Evolutionary conservation across 2,888 invertebrate genomes (phyloP), one percentile per base, ranked within the genome.

Genomic region (Pharmacophagus antenor): DNA sequence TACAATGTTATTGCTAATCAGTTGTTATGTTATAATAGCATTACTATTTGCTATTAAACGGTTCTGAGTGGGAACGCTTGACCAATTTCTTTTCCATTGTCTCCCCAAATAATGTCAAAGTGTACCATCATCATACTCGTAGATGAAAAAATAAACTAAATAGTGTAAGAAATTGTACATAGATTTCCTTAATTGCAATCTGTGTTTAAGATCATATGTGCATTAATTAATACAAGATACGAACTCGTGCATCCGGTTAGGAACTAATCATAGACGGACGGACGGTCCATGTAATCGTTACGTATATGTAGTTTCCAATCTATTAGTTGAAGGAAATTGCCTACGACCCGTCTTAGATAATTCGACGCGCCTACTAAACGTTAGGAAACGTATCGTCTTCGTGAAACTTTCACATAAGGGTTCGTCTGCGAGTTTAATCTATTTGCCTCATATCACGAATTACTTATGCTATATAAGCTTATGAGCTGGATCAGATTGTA

Each of bases 271-370:
- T 72, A 67, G 74, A 73, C 67, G 72, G 72, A 73, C 73, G 70
- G 72, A 68, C 71, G 67, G 70, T 65, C 62, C 72, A 71, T 72
- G 77, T 76, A 74, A 77, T 55, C 53, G 53, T 80, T 75, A 79
- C 77, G 74, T 77, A 68, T 73, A 76, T 75, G 77, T 75, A 73
- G 76, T 74, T 73, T 76, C 79, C 77, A 79, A 80, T 82, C 88
- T 82, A 87, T 87, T 83, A 84, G 81, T 70, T 70, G 73, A 76
- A 88, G 88, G 88, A 89, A 89, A 89, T 89, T 89, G 88, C 85
- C 63, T 71, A 72, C 80, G 75, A 70, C 82, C 77, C 81, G 82
- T 87, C 88, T 88, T 83, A 86, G 84, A 84, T 83, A 80, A 78
- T 74, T 75, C 73, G 68, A 69, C 73, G 75, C 79, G 79, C 52